These are phyloP conservation scores for Caradrina clavipalpis DNA, from an alignment of 2,888 invertebrate species.

Conservation along the genomic window DNA sequence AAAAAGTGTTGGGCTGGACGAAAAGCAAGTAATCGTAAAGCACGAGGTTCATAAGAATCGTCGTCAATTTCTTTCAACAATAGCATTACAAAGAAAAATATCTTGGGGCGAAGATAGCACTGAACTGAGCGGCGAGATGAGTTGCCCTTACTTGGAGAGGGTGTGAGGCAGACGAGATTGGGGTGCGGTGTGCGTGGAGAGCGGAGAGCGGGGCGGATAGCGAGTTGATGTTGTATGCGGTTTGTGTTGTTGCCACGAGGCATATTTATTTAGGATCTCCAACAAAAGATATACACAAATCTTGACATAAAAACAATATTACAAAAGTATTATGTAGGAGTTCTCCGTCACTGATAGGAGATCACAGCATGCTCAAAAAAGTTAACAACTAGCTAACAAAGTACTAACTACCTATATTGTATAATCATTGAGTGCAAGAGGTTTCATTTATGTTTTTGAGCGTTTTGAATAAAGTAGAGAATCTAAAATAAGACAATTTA, in stretches of 20 bases:
- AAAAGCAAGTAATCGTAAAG: conserved; percentile 45
- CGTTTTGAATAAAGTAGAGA: too few relatives aligned
- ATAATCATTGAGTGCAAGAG: not conserved
- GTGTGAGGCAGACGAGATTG: conserved; percentile 88
- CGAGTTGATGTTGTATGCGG: not conserved
- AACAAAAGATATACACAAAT: too few relatives aligned
- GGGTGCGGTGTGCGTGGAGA: conserved; percentile 64
- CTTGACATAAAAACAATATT: too few relatives aligned
- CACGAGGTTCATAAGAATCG: conserved; percentile 68
- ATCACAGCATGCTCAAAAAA: too few relatives aligned
- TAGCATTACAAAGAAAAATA: conserved; percentile 89
- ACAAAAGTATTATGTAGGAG: too few relatives aligned
- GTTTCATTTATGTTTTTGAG: not conserved
- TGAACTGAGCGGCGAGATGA: conserved; percentile 87
- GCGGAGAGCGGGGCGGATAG: conserved; percentile 41
- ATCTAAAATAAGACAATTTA: too few relatives aligned
- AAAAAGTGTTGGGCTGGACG: conserved; percentile 23
- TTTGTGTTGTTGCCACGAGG: not conserved
- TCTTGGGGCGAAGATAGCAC: conserved; percentile 86
- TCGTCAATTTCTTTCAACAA: conserved; percentile 83
- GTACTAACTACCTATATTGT: too few relatives aligned
- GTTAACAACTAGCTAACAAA: too few relatives aligned
- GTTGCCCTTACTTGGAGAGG: conserved; percentile 89
- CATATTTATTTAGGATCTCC: too few relatives aligned
- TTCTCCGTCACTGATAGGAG: too few relatives aligned